Percentiles rank a stretch among this genome's conserved stretches.
Evolutionary conservation across 2,113 vertebrate genomes (phyloP).

Genomic region (Stomatorhinus ivindoensis): DNA sequence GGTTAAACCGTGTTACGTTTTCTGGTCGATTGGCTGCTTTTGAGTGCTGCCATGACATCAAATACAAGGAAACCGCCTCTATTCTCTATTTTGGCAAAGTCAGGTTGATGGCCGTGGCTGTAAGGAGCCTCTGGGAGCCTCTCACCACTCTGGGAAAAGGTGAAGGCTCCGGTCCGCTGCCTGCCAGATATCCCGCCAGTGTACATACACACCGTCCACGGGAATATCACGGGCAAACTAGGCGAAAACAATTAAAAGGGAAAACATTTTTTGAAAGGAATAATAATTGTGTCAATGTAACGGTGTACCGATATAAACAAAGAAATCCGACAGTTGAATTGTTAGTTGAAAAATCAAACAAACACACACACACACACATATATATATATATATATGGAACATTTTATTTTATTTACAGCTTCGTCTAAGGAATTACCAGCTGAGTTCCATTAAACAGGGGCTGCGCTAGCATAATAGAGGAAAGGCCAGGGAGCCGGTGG

Average conservation of each 20-base stretch:
- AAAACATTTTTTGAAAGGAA: background rate
- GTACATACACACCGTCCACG: background rate
- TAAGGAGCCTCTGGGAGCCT: background rate
- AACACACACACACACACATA: no score
- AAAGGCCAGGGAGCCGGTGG: conserved; percentile 1
- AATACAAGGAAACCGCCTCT: background rate
- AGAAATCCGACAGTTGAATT: background rate
- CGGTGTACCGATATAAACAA: background rate
- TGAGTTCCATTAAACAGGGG: background rate
- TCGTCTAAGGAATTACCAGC: background rate
- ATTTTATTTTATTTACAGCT: background rate
- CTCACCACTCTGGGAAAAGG: background rate
- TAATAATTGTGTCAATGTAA: background rate
- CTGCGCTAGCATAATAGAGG: background rate
- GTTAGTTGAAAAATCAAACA: background rate
- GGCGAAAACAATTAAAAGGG: background rate
- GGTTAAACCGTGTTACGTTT: background rate
- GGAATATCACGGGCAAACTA: background rate
- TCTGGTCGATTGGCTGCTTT: background rate
- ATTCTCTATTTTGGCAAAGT: background rate
- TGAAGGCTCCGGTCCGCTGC: background rate
- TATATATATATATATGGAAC: no score
- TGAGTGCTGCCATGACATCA: background rate
- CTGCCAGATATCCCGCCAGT: background rate
- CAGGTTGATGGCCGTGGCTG: background rate